A percentile compares a stretch with the other conserved stretches of the same genome.
Conservation (phyloP, 2,888 invertebrate genomes). For the Cheilosia grossa region DNA sequence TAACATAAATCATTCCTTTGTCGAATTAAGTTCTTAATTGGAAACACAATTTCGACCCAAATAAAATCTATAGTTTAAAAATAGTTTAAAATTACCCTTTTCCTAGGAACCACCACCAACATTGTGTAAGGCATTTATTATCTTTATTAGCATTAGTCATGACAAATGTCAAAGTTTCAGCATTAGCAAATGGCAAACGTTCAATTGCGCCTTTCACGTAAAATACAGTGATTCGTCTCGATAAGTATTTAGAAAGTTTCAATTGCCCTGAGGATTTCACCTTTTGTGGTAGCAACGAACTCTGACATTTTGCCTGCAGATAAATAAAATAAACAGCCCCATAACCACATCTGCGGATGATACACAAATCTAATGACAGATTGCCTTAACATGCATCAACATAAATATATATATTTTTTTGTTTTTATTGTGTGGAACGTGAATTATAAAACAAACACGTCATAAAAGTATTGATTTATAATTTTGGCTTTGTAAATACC, state of each 20-base stretch:
- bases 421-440: not conserved
- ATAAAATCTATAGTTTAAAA: no score
- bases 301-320: constrained; percentile 34
- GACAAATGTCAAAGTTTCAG: no score
- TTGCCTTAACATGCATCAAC: constrained; percentile 12
- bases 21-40: no score
- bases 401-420: not conserved
- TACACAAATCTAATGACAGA: constrained; percentile 22
- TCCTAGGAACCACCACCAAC: no score
- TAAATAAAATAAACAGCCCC: constrained; percentile 45
- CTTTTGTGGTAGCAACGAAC: constrained; percentile 18
- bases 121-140: no score
- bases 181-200: no score
- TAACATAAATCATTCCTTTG: no score
- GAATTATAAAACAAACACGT: not conserved
- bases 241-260: not conserved
- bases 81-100: no score
- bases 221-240: not conserved
- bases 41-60: no score
- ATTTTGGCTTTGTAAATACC: not conserved
- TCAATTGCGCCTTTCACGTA: not conserved
- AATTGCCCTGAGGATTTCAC: constrained; percentile 18
- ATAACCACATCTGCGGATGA: constrained; percentile 23
- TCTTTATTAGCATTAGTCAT: no score
- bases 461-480: constrained; percentile 40